Base-by-base conservation (phyloP, 2,888 invertebrate species). In the Periphyllus acericola region DNA sequence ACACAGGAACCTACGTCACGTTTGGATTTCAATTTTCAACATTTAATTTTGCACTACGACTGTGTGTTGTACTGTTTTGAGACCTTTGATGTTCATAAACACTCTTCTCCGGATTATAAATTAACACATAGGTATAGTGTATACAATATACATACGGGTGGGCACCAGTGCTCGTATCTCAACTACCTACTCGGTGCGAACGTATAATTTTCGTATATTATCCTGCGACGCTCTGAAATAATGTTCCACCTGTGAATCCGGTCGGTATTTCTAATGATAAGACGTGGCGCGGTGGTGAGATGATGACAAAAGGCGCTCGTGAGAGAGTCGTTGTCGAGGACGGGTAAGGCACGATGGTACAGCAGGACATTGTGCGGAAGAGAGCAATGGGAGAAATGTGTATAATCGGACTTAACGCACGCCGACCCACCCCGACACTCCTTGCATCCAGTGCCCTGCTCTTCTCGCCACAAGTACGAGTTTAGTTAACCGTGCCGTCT, bases 401-500 rank as follows among this genome's bases (percentile, higher is more conserved):
- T 81, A 71, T 81, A 81, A 81, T 81, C 81, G 81, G 81, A 81
- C 81, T 68, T 81, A 81, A 81, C 68, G 46, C 29, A 29, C 19
- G 9, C 32, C 71, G 17, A 1, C 4, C 19, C 72, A 9, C 36
- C 60, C 14, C 46, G 52, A n/a, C 75, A 55, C 21, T 17, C 5
- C 55, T 9, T 8, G 9, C 29, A 9, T 21, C 32, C 34, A 11
- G 21, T 19, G 11, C 32, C 52, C 17, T 55, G 21, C 60, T 66
- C 60, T 25, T 19, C 60, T 25, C 8, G 25, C 17, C 25, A 11
- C 4, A 25, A 4, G 60, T 66, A 66, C 60, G 25, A 11, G 55
- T 79, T 79, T 60, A 60, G 79, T 79, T 60, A 25, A 14, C n/a
- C 25, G 79, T 34, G 29, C 21, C 17, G 5, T 17, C 14, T 3